These are phyloP conservation scores for Urosaurus nigricauda DNA, from an alignment of 2,797 vertebrate species.

Conservation along the genomic window DNA sequence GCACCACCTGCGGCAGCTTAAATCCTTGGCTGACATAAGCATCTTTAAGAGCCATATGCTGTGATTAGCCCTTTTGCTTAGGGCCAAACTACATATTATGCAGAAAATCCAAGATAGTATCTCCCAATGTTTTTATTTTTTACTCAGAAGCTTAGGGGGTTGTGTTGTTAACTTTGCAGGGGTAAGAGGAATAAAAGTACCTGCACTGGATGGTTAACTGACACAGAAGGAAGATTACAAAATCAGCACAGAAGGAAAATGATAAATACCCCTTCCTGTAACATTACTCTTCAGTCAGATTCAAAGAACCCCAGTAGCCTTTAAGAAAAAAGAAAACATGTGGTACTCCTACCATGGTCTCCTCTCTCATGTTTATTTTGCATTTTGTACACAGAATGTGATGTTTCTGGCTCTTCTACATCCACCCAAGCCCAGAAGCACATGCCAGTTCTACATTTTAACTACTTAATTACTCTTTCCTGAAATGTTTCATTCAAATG, in stretches of 20 bases:
- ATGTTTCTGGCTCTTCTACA: background rate
- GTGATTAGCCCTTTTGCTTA: background rate
- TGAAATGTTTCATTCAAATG: background rate
- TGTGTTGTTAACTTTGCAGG: background rate
- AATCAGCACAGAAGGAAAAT: background rate
- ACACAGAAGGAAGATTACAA: background rate
- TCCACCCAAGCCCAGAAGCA: background rate
- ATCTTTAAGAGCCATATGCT: constrained; percentile 3
- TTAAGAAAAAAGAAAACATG: background rate
- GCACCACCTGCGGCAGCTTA: background rate
- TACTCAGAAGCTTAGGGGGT: background rate
- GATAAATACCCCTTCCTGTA: background rate
- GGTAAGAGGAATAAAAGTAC: background rate
- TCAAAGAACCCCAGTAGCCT: background rate
- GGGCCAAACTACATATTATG: background rate
- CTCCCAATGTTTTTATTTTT: background rate
- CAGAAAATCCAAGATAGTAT: background rate
- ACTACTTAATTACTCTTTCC: background rate
- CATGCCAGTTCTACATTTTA: background rate
- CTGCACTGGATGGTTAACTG: background rate
- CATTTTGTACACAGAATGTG: background rate
- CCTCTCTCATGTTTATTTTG: background rate
- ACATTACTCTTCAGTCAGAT: background rate
- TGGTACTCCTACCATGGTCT: background rate
- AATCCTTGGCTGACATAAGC: background rate